phyloP scores from a whole-genome alignment of 2,888 invertebrate species.

The Trichogramma dendrolimi region DNA sequence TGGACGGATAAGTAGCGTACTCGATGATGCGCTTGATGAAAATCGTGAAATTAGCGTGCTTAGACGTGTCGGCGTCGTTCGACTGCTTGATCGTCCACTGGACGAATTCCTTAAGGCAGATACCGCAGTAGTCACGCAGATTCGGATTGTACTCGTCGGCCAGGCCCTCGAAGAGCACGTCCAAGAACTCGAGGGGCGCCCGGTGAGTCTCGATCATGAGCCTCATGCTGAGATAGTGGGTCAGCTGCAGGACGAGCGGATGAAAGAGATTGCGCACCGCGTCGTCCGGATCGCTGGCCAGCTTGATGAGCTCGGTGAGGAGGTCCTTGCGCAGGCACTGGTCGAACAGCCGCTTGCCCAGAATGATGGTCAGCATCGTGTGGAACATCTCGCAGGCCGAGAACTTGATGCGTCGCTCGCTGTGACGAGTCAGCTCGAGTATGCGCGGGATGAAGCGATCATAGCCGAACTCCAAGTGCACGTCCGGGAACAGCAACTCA shows the following conservation, averaged over 20 bases:
- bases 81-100: conserved; percentile 48
- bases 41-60: conserved; percentile 53
- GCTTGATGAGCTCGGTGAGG: conserved; percentile 56
- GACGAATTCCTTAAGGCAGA: conserved; percentile 64
- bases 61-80: conserved; percentile 45
- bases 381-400: conserved; percentile 70
- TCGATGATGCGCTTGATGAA: conserved; percentile 60
- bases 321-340: conserved; percentile 55
- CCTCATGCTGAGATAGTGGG: conserved; percentile 63
- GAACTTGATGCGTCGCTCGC: conserved; percentile 64
- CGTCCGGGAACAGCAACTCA: conserved; percentile 58
- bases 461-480: conserved; percentile 56
- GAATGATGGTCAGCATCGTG: conserved; percentile 58
- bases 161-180: conserved; percentile 61
- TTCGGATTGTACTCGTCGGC: conserved; percentile 59
- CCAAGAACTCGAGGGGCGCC: conserved; percentile 53
- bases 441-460: conserved; percentile 63
- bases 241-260: conserved; percentile 62
- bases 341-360: conserved; percentile 52
- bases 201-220: conserved; percentile 44
- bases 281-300: conserved; percentile 65
- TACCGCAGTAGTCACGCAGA: conserved; percentile 61
- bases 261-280: conserved; percentile 62
- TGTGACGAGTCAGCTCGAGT: conserved; percentile 59
- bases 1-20: conserved; percentile 58